Percentiles rank a stretch among this genome's conserved stretches.
phyloP scores from a whole-genome alignment of 2,797 vertebrate genomes.

The Labroides dimidiatus region DNA sequence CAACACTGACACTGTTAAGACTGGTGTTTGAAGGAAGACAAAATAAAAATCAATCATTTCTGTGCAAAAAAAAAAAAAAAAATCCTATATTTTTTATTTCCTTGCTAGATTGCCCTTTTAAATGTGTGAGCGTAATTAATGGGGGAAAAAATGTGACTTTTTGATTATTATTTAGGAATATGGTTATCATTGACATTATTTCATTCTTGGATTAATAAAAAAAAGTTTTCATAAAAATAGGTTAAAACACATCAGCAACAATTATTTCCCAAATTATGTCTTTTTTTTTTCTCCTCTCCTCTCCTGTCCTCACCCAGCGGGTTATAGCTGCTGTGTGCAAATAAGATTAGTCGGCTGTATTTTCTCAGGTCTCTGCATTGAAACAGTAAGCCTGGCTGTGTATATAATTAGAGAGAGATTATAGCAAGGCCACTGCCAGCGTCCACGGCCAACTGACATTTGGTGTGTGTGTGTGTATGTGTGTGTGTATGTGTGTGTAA shows the following conservation, averaged over 20 bases:
- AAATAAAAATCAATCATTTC: too few relatives aligned
- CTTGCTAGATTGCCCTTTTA: background rate
- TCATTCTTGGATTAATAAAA: background rate
- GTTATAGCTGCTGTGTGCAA: conserved; percentile 78
- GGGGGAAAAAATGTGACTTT: background rate
- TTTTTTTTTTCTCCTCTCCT: conserved; percentile 8
- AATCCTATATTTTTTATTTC: background rate
- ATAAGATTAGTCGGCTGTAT: conserved; percentile 84
- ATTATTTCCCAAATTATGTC: background rate
- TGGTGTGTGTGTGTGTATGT: conserved; percentile 53
- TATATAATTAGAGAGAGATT: conserved; percentile 84
- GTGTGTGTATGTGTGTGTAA: conserved; percentile 51
- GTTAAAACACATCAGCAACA: background rate
- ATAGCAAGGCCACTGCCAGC: conserved; percentile 72
- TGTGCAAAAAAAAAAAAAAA: too few relatives aligned
- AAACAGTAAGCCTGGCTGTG: conserved; percentile 81
- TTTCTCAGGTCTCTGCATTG: conserved; percentile 79
- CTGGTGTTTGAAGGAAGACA: background rate
- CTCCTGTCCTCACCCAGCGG: conserved; percentile 52
- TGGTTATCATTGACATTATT: too few relatives aligned
- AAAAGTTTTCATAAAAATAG: too few relatives aligned
- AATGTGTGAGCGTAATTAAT: background rate
- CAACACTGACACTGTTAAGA: background rate
- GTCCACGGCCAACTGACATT: conserved; percentile 74
- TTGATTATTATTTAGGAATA: too few relatives aligned